Evolutionary conservation across 2,888 invertebrate species (phyloP), one percentile per base, ranked within the genome.

Genomic region (Coleophora flavipennella): DNA sequence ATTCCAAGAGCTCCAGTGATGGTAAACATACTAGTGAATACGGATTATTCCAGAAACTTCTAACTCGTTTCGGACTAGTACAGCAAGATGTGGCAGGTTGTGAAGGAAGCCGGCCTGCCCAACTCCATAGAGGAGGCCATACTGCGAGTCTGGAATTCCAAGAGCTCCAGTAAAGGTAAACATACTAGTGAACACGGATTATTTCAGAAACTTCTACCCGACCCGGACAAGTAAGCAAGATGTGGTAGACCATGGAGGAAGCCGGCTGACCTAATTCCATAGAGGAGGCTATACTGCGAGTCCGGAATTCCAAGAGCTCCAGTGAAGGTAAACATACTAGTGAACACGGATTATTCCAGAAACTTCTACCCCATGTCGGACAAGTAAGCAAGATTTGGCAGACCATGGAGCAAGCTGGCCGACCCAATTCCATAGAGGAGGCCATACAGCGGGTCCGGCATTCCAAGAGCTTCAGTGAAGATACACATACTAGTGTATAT

Each of bases 321-420:
- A 92, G 90, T 44, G 94, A 90, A 65, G 96, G 9, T 9, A 27
- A n/a, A n/a, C n/a, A n/a, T n/a, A n/a, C n/a, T n/a, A n/a, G n/a
- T n/a, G n/a, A n/a, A n/a, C n/a, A n/a, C n/a, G n/a, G n/a, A n/a
- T n/a, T n/a, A n/a, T n/a, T n/a, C n/a, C n/a, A n/a, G n/a, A n/a
- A n/a, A n/a, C n/a, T n/a, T n/a, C 69, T 99, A 99, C 69, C 99
- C 99, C 0, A 96, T 99, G 0, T 96, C 96, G 59, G 97, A 99
- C 75, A 98, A 96, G 64, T 99, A 96, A 98, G 97, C 31, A 99
- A 98, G 78, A 97, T 99, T 92, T 97, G 97, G 94, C 95, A 97
- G 67, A 95, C 95, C 0, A 99, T 98, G 96, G 87, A 90, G 57
- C 89, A 89, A 43, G 93, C 96, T 0, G 90, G 89, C 0, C 86